Percentiles rank a stretch among this genome's conserved stretches.
phyloP scores from a whole-genome alignment of 2,113 vertebrate genomes.

The Mesitornis unicolor region DNA sequence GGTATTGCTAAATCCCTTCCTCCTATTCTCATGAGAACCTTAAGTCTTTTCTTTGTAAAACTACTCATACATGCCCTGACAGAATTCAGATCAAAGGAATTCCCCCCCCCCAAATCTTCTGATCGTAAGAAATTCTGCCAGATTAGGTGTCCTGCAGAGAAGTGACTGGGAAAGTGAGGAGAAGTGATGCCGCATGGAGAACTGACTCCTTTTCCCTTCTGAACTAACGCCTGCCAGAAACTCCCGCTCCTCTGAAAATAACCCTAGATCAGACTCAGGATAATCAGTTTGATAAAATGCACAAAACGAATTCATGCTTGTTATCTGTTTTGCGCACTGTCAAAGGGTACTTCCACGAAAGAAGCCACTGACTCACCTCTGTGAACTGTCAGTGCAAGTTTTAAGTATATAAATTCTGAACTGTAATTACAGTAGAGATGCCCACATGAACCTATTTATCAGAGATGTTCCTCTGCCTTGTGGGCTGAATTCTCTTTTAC shows the following conservation, averaged over 20 bases:
- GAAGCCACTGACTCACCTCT: not conserved
- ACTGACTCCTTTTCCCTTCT: not conserved
- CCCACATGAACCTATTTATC: not conserved
- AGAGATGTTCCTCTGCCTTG: not conserved
- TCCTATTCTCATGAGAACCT: conserved; percentile 39
- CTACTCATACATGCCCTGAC: not conserved
- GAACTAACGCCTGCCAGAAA: not conserved
- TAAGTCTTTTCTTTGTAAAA: conserved; percentile 7
- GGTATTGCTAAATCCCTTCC: conserved; percentile 22
- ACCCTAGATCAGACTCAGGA: not conserved
- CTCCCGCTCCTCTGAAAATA: not conserved
- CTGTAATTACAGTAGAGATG: not conserved
- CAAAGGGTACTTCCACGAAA: not conserved
- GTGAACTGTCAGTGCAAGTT: not conserved
- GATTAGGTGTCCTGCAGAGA: not conserved
- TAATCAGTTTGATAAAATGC: not conserved
- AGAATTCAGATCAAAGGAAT: conserved; percentile 41
- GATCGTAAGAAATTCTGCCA: conserved; percentile 18
- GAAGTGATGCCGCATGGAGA: conserved; percentile 11
- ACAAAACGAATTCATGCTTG: not conserved
- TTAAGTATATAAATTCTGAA: not conserved
- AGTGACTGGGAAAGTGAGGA: conserved; percentile 18
- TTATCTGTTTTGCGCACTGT: not conserved
- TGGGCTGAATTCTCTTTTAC: not conserved
- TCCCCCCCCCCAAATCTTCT: not conserved